Evolutionary conservation across 2,113 vertebrate genomes (phyloP).

Genomic region (Heterocephalus glaber): DNA sequence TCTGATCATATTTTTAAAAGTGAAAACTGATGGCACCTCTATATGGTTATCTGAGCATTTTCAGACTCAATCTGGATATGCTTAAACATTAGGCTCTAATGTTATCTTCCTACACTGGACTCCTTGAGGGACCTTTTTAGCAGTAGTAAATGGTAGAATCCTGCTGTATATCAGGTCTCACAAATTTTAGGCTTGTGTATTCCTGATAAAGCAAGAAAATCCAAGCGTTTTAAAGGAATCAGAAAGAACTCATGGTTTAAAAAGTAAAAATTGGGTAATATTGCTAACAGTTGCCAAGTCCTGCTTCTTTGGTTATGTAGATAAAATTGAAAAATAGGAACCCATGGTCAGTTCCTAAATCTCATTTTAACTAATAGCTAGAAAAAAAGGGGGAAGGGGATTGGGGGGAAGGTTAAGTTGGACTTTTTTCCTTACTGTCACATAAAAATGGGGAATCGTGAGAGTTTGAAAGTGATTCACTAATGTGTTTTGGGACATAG

Average conservation of each 20-base stretch:
- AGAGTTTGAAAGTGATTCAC: slow-evolving; percentile 44
- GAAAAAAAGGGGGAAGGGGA: neutral
- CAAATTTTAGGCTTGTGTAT: slow-evolving; percentile 47
- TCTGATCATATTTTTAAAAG: neutral
- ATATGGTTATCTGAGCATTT: slow-evolving; percentile 45
- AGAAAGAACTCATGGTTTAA: slow-evolving; percentile 1
- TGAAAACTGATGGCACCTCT: slow-evolving; percentile 58
- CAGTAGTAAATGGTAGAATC: slow-evolving; percentile 18
- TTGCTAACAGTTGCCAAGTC: neutral
- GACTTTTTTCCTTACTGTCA: slow-evolving; percentile 5
- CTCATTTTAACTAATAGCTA: slow-evolving; percentile 10
- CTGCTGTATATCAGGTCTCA: neutral
- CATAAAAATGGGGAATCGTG: slow-evolving; percentile 54
- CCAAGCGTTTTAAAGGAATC: slow-evolving; percentile 49
- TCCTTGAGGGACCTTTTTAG: slow-evolving; percentile 43
- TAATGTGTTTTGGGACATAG: slow-evolving; percentile 40
- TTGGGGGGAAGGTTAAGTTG: neutral
- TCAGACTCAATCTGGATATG: slow-evolving; percentile 53
- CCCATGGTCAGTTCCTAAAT: neutral
- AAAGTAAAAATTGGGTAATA: slow-evolving; percentile 22
- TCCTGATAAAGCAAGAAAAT: slow-evolving; percentile 49
- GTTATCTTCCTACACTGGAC: neutral
- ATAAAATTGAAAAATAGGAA: slow-evolving; percentile 54
- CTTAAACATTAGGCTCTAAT: neutral
- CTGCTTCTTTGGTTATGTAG: neutral